phyloP scores from a whole-genome alignment of 2,888 invertebrate species.

The Craniophora ligustri region DNA sequence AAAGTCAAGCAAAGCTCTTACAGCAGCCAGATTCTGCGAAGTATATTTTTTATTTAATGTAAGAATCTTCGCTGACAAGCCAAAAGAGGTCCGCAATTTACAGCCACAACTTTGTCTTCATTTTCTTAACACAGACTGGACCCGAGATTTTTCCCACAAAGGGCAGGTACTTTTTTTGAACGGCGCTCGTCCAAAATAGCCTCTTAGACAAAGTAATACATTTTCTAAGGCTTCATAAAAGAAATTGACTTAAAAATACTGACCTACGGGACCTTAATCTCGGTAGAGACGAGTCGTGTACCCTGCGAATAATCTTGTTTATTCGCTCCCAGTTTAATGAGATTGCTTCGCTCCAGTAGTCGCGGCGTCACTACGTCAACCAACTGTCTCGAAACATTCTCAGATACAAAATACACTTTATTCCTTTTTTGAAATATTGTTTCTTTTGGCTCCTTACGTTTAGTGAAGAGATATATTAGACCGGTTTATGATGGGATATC shows the following conservation, averaged over 20 bases:
- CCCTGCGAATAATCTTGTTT: conserved; percentile 65
- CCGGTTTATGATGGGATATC: conserved; percentile 16
- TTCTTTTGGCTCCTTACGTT: conserved; percentile 21
- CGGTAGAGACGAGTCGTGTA: conserved; percentile 50
- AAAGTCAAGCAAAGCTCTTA: conserved; percentile 3
- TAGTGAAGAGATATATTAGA: conserved; percentile 27
- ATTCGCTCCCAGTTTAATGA: conserved; percentile 65
- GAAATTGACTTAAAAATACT: conserved; percentile 63
- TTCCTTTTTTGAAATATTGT: conserved; percentile 42
- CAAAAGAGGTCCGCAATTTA: conserved; percentile 34
- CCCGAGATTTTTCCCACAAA: conserved; percentile 30
- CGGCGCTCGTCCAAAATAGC: conserved; percentile 47
- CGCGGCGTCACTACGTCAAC: conserved; percentile 41
- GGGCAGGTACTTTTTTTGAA: conserved; percentile 39
- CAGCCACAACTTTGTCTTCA: conserved; percentile 41
- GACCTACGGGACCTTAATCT: conserved; percentile 60
- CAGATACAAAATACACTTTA: conserved; percentile 37
- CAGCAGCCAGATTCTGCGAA: conserved; percentile 10
- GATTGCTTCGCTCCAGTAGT: conserved; percentile 59
- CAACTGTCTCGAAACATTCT: conserved; percentile 27
- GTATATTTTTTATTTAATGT: conserved; percentile 17
- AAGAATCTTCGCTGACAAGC: conserved; percentile 39
- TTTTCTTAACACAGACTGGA: conserved; percentile 28
- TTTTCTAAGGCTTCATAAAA: conserved; percentile 53
- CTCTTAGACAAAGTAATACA: conserved; percentile 49